Conservation (phyloP, 2,888 invertebrate genomes). For the Drosophila cracens region DNA sequence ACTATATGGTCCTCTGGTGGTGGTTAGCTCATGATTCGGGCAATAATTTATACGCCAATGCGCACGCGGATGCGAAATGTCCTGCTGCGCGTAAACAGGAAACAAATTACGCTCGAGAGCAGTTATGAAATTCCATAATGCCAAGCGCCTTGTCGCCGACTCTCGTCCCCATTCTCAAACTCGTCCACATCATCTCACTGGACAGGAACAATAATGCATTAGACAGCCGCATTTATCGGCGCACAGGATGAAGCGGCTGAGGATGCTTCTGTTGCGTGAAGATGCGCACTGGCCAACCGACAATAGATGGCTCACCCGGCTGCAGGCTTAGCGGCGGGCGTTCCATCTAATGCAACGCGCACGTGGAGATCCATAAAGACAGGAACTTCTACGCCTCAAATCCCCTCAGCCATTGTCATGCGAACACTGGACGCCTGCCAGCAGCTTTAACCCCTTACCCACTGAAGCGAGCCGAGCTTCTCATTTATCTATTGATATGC, state of each 20-base stretch:
- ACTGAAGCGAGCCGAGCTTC: conserved; percentile 20
- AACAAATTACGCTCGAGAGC: conserved; percentile 83
- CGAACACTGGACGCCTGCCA: conserved; percentile 65
- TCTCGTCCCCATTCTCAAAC: conserved; percentile 2
- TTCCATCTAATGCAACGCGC: conserved; percentile 45
- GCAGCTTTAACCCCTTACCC: conserved; percentile 45
- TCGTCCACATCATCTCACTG: conserved; percentile 55
- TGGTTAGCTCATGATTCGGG: conserved; percentile 65
- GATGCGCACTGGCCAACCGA: conserved; percentile 43
- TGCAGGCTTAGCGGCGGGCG: conserved; percentile 57
- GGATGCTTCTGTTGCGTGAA: conserved; percentile 23
- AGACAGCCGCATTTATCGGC: conserved; percentile 62
- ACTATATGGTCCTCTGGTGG: conserved; percentile 35
- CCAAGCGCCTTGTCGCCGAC: conserved; percentile 31
- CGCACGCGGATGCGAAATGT: conserved; percentile 73
- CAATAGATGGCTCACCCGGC: conserved; percentile 47
- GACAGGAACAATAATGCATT: conserved; percentile 76
- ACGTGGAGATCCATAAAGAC: conserved; percentile 49
- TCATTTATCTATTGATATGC: background rate
- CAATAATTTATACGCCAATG: conserved; percentile 79
- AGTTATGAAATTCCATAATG: conserved; percentile 78
- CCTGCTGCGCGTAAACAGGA: conserved; percentile 82
- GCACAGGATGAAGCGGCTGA: conserved; percentile 49
- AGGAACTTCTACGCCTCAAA: conserved; percentile 55
- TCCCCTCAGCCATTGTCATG: conserved; percentile 65